Conservation (phyloP, 2,113 vertebrate genomes). For the Thermophis baileyi region DNA sequence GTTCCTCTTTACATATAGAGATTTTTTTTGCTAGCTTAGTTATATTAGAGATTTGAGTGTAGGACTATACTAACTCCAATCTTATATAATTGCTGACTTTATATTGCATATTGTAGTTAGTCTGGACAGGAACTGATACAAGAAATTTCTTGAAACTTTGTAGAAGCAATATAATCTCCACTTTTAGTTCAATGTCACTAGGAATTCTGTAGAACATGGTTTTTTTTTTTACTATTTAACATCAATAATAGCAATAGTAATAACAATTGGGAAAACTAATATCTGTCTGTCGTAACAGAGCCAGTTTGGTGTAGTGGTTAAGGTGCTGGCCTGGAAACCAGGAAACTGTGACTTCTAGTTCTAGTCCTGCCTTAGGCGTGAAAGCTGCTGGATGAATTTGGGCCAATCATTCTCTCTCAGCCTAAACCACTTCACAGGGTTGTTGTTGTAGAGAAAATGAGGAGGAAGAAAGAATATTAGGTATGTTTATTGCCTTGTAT, state of each 20-base stretch:
- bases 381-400: not conserved
- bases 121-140: not conserved
- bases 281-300: not conserved
- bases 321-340: not conserved
- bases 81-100: not conserved
- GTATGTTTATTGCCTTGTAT: not conserved
- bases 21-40: not conserved
- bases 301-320: not conserved
- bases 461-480: not conserved
- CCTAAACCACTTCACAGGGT: not conserved
- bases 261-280: not conserved
- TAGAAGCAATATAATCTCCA: not conserved
- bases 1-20: not conserved
- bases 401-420: not conserved
- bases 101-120: not conserved
- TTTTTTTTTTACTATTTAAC: not conserved
- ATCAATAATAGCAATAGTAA: not conserved
- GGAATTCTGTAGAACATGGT: not conserved
- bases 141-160: not conserved
- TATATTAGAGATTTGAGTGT: not conserved
- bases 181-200: not conserved
- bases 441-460: not conserved
- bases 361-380: not conserved
- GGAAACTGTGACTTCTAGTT: not conserved
- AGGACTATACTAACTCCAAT: not conserved